Conservation (phyloP, 2,797 vertebrate species). For the Hemitrygon akajei region DNA sequence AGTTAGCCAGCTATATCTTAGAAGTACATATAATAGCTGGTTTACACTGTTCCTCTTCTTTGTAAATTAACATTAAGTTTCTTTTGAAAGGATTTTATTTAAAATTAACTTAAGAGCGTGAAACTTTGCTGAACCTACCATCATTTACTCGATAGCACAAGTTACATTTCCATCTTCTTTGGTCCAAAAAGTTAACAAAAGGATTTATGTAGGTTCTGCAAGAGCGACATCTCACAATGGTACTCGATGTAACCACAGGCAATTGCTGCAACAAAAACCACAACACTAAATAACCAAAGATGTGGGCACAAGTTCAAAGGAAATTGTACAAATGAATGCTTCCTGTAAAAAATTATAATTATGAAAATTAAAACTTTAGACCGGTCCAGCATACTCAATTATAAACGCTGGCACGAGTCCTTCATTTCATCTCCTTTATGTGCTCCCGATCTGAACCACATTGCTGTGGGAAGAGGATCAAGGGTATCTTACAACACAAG, state of each 20-base stretch:
- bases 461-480: background rate
- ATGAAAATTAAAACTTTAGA: constrained; percentile 11
- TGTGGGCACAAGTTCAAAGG: background rate
- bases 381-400: background rate
- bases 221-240: constrained; percentile 88
- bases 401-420: background rate
- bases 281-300: background rate
- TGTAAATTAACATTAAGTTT: background rate
- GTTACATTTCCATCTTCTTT: constrained; percentile 94
- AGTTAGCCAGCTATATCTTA: background rate
- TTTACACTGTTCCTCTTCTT: background rate
- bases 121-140: constrained; percentile 55
- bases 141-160: constrained; percentile 90
- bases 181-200: constrained; percentile 88
- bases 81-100: background rate
- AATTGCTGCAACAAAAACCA: constrained; percentile 67
- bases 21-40: background rate
- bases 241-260: constrained; percentile 92
- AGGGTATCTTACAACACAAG: background rate
- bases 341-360: background rate
- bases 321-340: background rate
- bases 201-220: constrained; percentile 95
- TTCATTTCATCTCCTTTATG: too few species aligned
- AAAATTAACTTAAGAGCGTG: background rate
- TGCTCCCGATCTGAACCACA: background rate